Percentiles rank a stretch among this genome's conserved stretches.
Evolutionary conservation across 2,888 invertebrate species (phyloP).

Genomic region (Tinea pellionella): DNA sequence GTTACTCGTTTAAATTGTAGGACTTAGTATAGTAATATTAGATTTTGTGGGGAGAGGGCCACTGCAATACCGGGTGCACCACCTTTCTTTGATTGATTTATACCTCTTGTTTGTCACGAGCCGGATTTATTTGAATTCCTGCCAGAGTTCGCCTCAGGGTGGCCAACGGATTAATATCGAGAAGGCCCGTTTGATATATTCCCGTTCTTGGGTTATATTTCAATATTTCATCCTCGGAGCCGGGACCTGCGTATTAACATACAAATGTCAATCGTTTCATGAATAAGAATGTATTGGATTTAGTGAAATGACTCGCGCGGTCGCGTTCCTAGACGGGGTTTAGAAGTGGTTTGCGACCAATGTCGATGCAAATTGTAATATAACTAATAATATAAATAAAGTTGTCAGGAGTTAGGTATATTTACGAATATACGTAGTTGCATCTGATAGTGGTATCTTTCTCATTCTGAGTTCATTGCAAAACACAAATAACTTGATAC

Average conservation of each 20-base stretch:
- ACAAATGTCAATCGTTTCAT: constrained; percentile 70
- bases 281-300: constrained; percentile 71
- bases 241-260: constrained; percentile 67
- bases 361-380: background rate
- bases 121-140: constrained; percentile 69
- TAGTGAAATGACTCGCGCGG: constrained; percentile 61
- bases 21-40: constrained; percentile 10
- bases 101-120: constrained; percentile 69
- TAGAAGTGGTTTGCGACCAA: background rate
- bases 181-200: constrained; percentile 59
- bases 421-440: background rate
- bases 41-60: constrained; percentile 15
- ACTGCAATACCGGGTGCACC: constrained; percentile 62
- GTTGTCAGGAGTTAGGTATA: background rate
- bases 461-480: constrained; percentile 2
- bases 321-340: constrained; percentile 23
- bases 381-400: constrained; percentile 10
- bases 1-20: background rate
- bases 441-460: constrained; percentile 2
- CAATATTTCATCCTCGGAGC: constrained; percentile 65
- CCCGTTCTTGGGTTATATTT: constrained; percentile 64
- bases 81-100: constrained; percentile 69
- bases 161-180: constrained; percentile 67
- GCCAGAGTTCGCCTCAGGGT: constrained; percentile 45
- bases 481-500: background rate